Conservation (phyloP, 2,113 vertebrate genomes). For the Rhinoptilus africanus region DNA sequence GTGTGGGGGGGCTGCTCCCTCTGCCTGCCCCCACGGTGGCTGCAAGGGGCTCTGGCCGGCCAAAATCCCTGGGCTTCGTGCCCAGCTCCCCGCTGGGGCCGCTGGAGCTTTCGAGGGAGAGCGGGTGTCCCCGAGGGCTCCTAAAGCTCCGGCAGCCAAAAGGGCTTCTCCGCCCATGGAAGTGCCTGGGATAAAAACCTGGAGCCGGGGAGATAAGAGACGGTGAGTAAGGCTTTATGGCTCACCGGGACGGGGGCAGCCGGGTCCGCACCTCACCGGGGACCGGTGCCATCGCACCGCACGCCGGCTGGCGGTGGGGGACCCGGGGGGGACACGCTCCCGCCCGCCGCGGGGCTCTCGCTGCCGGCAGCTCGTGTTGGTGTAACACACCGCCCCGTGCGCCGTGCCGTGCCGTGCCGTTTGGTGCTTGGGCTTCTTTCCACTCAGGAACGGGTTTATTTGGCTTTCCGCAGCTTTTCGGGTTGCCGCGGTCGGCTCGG, state of each 20-base stretch:
- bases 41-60: not conserved
- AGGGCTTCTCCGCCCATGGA: not conserved
- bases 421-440: not conserved
- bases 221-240: not conserved
- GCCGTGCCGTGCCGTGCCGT: not conserved
- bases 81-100: not conserved
- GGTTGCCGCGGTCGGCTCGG: not conserved
- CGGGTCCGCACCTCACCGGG: fast-evolving
- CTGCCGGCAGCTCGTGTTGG: not conserved
- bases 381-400: not conserved
- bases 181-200: not conserved
- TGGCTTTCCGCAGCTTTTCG: not conserved
- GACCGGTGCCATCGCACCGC: fast-evolving
- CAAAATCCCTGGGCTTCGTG: not conserved
- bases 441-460: not conserved
- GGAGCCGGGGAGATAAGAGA: not conserved
- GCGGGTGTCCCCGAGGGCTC: not conserved
- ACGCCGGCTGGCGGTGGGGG: fast-evolving
- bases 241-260: not conserved
- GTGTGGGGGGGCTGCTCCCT: not conserved
- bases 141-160: not conserved
- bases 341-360: fast-evolving
- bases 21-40: fast-evolving
- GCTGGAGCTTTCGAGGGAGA: not conserved
- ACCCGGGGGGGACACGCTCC: not conserved